Evolutionary conservation across 37 sponge, comb jelly and placozoan genomes (phyloP).

Genomic region (Halisarca cf. caerulea): DNA sequence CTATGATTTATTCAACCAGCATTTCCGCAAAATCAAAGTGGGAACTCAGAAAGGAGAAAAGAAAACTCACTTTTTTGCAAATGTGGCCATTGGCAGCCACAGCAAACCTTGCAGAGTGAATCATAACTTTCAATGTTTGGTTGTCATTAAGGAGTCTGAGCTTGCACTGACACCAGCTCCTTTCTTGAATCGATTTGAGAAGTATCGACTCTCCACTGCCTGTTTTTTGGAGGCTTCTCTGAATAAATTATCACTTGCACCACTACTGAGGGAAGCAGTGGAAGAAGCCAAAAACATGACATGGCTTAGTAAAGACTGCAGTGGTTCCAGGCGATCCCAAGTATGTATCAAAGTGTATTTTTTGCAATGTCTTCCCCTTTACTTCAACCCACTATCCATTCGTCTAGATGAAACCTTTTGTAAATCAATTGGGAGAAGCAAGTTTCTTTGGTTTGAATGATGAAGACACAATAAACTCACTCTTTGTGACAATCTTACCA

Average conservation of each 20-base stretch:
- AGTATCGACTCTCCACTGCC: constrained; percentile 59
- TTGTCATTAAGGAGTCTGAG: constrained; percentile 74
- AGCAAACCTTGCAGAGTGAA: constrained; percentile 75
- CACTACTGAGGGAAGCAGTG: constrained; percentile 49
- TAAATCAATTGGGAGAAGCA: constrained; percentile 1
- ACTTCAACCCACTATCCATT: no score
- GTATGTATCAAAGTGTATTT: neutral
- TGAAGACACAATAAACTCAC: constrained; percentile 78
- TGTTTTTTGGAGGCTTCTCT: constrained; percentile 68
- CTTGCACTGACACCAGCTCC: constrained; percentile 77
- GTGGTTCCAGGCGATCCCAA: neutral
- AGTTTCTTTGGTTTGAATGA: constrained; percentile 64
- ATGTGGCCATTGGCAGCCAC: constrained; percentile 88
- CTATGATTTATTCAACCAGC: constrained; percentile 90
- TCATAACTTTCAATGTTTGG: constrained; percentile 81
- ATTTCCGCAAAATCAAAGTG: constrained; percentile 50
- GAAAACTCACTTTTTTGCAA: constrained; percentile 74
- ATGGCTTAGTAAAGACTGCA: neutral
- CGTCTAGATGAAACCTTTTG: constrained; percentile 31
- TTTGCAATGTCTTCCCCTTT: no score
- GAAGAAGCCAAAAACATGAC: constrained; percentile 55
- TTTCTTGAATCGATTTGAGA: constrained; percentile 88
- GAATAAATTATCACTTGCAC: constrained; percentile 53
- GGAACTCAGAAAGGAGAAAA: constrained; percentile 7
- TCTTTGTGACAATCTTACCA: constrained; percentile 73